A percentile compares a stretch with the other conserved stretches of the same genome.
Conservation (phyloP, 2,113 vertebrate genomes). For the Scartelaos histophorus region DNA sequence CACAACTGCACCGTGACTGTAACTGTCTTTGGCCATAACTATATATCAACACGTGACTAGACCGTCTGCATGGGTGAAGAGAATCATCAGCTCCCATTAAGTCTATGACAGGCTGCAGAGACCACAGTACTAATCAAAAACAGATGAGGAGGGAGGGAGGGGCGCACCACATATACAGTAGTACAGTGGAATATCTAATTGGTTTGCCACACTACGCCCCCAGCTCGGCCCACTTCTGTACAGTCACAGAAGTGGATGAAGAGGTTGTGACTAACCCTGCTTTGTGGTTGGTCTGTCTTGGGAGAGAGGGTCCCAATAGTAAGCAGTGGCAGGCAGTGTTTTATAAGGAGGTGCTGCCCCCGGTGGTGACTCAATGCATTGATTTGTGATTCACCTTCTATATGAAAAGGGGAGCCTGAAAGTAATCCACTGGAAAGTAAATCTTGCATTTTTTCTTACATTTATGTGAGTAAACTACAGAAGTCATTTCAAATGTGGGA, state of each 20-base stretch:
- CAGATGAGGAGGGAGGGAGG: slow-evolving; percentile 32
- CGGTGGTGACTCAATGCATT: slow-evolving; percentile 43
- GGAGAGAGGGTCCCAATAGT: slow-evolving; percentile 36
- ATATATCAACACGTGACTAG: slow-evolving; percentile 4
- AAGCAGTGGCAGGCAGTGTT: neutral
- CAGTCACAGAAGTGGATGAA: slow-evolving; percentile 18
- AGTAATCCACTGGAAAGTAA: no score
- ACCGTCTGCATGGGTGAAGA: slow-evolving; percentile 20
- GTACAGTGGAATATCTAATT: slow-evolving; percentile 27
- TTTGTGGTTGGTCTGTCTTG: slow-evolving; percentile 8
- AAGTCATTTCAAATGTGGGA: no score
- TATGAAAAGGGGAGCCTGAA: neutral
- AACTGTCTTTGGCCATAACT: slow-evolving; percentile 21
- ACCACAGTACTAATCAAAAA: slow-evolving; percentile 43
- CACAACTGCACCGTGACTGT: neutral
- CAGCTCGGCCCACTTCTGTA: slow-evolving; percentile 28
- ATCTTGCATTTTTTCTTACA: no score
- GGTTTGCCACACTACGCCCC: slow-evolving; percentile 49
- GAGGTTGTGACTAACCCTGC: slow-evolving; percentile 6
- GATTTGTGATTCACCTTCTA: neutral
- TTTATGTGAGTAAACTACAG: no score
- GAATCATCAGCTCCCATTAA: slow-evolving; percentile 49
- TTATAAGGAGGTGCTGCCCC: slow-evolving; percentile 51
- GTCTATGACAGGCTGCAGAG: slow-evolving; percentile 42
- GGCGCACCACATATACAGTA: slow-evolving; percentile 27